These are phyloP conservation scores for Porphyrio hochstetteri DNA, from an alignment of 2,113 vertebrate genomes.

Conservation along the genomic window DNA sequence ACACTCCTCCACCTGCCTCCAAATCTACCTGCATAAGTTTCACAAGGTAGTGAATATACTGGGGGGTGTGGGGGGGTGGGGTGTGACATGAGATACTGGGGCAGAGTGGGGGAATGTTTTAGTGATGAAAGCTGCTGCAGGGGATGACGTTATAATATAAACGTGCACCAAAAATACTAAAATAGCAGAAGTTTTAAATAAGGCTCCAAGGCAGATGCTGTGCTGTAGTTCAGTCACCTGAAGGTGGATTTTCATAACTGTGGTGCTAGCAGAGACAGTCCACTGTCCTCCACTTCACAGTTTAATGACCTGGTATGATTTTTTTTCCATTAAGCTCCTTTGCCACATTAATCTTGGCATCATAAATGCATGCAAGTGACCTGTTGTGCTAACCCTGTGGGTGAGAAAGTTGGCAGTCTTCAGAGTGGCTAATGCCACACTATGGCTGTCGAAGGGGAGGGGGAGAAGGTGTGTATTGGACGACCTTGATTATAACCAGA, in stretches of 20 bases:
- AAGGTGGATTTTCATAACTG: not conserved
- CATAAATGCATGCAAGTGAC: fast-evolving
- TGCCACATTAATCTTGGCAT: not conserved
- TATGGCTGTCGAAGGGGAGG: not conserved
- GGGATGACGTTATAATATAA: not conserved
- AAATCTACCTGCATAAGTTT: not conserved
- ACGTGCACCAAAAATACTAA: not conserved
- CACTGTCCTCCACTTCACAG: not conserved
- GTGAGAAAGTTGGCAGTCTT: not conserved
- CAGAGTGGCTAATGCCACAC: not conserved
- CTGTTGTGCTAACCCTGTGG: not conserved
- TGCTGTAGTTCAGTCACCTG: not conserved
- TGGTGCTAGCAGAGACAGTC: not conserved
- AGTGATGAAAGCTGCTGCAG: not conserved
- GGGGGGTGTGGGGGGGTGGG: too few species aligned
- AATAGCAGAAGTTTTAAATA: not conserved
- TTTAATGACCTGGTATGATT: not conserved
- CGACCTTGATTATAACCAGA: too few species aligned
- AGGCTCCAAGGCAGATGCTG: not conserved
- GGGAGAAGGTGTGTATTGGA: not conserved
- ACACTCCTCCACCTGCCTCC: not conserved
- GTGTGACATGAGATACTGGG: not conserved
- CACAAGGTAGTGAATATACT: not conserved
- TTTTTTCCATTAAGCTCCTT: not conserved
- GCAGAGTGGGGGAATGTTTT: not conserved